Conservation (phyloP, 1,140 invertebrate species). For the Brachionus calyciflorus region DNA sequence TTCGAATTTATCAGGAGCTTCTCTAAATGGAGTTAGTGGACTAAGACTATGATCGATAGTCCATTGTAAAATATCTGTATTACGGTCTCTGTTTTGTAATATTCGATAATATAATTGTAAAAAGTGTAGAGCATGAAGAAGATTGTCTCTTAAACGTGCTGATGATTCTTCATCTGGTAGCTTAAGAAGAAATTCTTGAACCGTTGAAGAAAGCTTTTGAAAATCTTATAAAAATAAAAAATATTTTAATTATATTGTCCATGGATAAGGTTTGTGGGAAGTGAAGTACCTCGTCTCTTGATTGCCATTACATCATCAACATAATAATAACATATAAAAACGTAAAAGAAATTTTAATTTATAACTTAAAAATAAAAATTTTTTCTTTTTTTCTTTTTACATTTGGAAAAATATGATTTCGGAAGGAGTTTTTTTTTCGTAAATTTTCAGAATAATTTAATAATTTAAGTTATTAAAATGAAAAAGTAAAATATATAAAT, state of each 20-base stretch:
- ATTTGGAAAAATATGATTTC: not conserved
- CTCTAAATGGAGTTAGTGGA: conserved; percentile 59
- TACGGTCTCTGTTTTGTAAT: conserved; percentile 51
- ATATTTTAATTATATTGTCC: not conserved
- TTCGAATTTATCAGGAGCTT: conserved; percentile 59
- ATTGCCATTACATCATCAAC: conserved; percentile 52
- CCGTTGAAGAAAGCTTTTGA: conserved; percentile 60
- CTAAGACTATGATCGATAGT: conserved; percentile 53
- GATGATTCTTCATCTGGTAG: conserved; percentile 58
- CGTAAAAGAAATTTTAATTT: conserved; percentile 5
- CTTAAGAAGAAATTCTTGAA: conserved; percentile 60
- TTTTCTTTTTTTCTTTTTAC: not conserved
- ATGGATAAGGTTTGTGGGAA: not conserved
- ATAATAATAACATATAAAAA: conserved; percentile 1
- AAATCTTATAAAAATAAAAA: conserved; percentile 55
- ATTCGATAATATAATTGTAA: conserved; percentile 60
- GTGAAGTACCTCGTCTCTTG: conserved; percentile 55
- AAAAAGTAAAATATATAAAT: conserved; percentile 16
- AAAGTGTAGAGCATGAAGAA: conserved; percentile 58
- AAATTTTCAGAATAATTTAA: not conserved
- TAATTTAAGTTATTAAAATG: not conserved
- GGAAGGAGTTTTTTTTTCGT: not conserved
- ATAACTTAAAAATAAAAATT: not conserved
- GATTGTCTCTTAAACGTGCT: conserved; percentile 58
- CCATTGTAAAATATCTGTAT: conserved; percentile 18